Percentiles rank a stretch among this genome's conserved stretches.
phyloP scores from a whole-genome alignment of 1,140 invertebrate species.

The Zaprionus camerounensis region DNA sequence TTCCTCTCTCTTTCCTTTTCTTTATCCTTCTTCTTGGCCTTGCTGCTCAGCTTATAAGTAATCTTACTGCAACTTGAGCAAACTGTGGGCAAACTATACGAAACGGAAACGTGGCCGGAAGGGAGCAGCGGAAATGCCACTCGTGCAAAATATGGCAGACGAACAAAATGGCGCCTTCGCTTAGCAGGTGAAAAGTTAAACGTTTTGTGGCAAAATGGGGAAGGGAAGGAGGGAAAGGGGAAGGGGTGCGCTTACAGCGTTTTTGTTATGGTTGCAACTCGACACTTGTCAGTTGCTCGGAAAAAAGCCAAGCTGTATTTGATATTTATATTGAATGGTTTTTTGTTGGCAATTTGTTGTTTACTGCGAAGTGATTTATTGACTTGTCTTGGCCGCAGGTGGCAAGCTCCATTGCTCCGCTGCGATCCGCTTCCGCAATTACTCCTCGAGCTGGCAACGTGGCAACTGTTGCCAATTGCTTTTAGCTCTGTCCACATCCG shows the following conservation, averaged over 20 bases:
- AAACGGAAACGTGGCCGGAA: slow-evolving; percentile 22
- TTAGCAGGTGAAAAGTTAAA: slow-evolving; percentile 50
- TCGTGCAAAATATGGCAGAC: slow-evolving; percentile 32
- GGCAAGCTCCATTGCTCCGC: slow-evolving; percentile 34
- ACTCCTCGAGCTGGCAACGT: slow-evolving; percentile 49
- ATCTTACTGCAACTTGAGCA: slow-evolving; percentile 8
- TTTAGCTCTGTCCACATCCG: slow-evolving; percentile 57
- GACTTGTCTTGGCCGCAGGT: slow-evolving; percentile 61
- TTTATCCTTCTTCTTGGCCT: neutral
- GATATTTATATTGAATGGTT: slow-evolving; percentile 17
- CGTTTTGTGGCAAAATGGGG: slow-evolving; percentile 25
- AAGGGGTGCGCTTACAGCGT: slow-evolving; percentile 16
- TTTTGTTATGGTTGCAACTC: slow-evolving; percentile 19
- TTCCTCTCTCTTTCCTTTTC: neutral
- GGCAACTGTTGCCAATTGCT: slow-evolving; percentile 56
- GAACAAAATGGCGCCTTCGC: slow-evolving; percentile 35
- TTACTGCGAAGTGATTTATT: slow-evolving; percentile 66
- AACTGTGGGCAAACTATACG: slow-evolving; percentile 3
- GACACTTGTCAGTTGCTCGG: slow-evolving; percentile 10
- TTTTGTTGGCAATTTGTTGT: slow-evolving; percentile 26
- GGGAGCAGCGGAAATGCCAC: slow-evolving; percentile 36
- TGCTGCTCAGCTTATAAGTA: neutral
- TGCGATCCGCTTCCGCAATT: slow-evolving; percentile 65
- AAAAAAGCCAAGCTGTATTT: neutral
- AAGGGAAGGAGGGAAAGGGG: too few relatives aligned